phyloP scores from a whole-genome alignment of 2,888 invertebrate species.

The Dasypogon diadema region DNA sequence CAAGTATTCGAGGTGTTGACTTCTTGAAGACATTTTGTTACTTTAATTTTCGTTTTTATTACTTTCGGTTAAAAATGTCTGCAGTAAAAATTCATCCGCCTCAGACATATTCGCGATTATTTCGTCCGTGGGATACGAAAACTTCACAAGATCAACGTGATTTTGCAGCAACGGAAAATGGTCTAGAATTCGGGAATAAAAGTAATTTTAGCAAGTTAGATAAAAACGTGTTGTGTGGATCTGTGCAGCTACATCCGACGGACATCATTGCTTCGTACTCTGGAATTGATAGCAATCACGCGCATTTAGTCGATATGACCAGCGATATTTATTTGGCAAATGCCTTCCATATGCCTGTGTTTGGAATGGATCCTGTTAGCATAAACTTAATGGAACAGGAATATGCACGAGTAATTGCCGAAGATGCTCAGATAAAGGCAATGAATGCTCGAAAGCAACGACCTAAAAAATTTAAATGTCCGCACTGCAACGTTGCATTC shows the following conservation, averaged over 20 bases:
- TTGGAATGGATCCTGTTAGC: slow-evolving; percentile 65
- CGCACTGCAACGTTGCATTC: slow-evolving; percentile 89
- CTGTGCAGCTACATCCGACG: slow-evolving; percentile 38
- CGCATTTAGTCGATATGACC: slow-evolving; percentile 44
- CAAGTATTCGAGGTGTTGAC: slow-evolving; percentile 45
- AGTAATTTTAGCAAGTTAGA: slow-evolving; percentile 4
- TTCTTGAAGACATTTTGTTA: slow-evolving; percentile 50
- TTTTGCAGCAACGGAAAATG: not conserved
- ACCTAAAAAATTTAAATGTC: slow-evolving; percentile 92
- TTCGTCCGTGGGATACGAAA: slow-evolving; percentile 75
- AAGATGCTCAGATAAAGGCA: slow-evolving; percentile 78
- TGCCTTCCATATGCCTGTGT: slow-evolving; percentile 55
- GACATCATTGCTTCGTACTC: not conserved
- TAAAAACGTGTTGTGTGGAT: not conserved
- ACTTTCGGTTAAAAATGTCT: slow-evolving; percentile 60
- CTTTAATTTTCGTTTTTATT: slow-evolving; percentile 46
- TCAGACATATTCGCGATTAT: slow-evolving; percentile 71
- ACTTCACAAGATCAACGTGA: slow-evolving; percentile 59
- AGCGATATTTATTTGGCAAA: slow-evolving; percentile 55
- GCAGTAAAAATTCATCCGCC: slow-evolving; percentile 65
- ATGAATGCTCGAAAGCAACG: slow-evolving; percentile 80
- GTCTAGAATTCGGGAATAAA: not conserved
- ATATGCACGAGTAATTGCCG: slow-evolving; percentile 77
- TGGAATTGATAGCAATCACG: not conserved
- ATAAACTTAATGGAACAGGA: slow-evolving; percentile 75